Base-by-base conservation (phyloP, 1,140 invertebrate genomes). In the Cyclina sinensis region DNA sequence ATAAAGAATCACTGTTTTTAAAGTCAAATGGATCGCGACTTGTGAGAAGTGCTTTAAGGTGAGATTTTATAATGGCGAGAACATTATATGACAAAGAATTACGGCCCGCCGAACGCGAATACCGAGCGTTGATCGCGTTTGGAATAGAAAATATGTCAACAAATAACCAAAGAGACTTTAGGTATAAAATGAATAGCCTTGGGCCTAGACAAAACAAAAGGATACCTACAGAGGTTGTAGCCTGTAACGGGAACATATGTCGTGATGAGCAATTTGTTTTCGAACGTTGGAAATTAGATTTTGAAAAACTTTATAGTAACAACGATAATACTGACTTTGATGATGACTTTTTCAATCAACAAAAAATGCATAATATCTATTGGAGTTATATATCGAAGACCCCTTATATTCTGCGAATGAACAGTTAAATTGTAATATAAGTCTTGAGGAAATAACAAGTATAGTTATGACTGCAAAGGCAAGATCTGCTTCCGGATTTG, bases 141-240 rank as follows among this genome's bases (percentile, higher is more conserved):
- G 68, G 88, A n/a, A 91, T 91, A 21, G 90, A 90, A 32, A 39
- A 65, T 18, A 54, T 90, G 68, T 37, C 27, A 11, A 90, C 59
- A 90, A 43, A 90, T 91, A 48, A 48, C 18, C 46, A 7, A 48
- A 48, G 18, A 48, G 46, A 48, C 46, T 48, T 48, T 54, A 90
- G 90, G 89, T 73, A 57, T 1, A 76, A 90, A n/a, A 88, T 91
- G n/a, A 46, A 84, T 48, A 62, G 68, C 1, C 62, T 91, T 4
- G 90, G 90, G 0, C 90, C 88, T 12, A 84, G 30, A 51, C 82
- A 76, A 37, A 14, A 59, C 0, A 62, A 30, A 18, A 3, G 3
- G 2, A 62, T 88, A 1, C 83, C 88, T n/a, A 76, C 78, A 0
- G 85, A 89, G 51, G 24, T 70, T 14, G 0, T 74, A 30, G 48